Evolutionary conservation across 2,888 invertebrate genomes (phyloP), one percentile per base, ranked within the genome.

Genomic region (Spodoptera exigua): DNA sequence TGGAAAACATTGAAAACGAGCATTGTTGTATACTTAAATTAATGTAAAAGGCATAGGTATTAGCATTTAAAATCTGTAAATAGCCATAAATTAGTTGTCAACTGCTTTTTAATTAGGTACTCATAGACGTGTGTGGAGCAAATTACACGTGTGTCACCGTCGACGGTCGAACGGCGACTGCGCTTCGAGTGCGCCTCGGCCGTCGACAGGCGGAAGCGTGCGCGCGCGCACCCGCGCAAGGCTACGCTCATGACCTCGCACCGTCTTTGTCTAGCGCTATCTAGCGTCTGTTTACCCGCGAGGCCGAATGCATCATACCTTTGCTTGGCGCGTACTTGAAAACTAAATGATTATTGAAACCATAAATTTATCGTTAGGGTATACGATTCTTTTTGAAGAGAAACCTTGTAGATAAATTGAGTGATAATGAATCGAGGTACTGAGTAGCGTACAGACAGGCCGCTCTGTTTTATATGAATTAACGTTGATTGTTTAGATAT

Each of bases 171-270:
- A 70, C 81, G 69, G 69, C 80, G 83, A 87, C 75, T 87, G 83
- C 82, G 82, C 70, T 77, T 78, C 75, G 82, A 83, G 83, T 55
- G 59, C 36, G 80, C 74, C 70, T 72, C 81, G 76, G 70, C 78
- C 85, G 86, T 88, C 89, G 89, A 89, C 88, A 92, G 90, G 92
- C 92, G 92, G 92, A 91, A 91, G 91, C 89, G 87, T 83, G 85
- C 87, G 90, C 87, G 83, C 87, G 88, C 90, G 89, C 91, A 89
- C 91, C 89, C 90, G 91, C 91, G 88, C 93, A 93, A 93, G 93
- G 93, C 93, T 93, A 88, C 90, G 93, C 92, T 93, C 93, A 88
- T 93, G 93, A 93, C 93, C 93, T 93, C 93, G 93, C 92, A 78
- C 87, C 90, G 93, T 92, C 93, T 93, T 93, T 93, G 93, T 93